phyloP scores from a whole-genome alignment of 2,888 invertebrate species.

The Gnatocerus cornutus region DNA sequence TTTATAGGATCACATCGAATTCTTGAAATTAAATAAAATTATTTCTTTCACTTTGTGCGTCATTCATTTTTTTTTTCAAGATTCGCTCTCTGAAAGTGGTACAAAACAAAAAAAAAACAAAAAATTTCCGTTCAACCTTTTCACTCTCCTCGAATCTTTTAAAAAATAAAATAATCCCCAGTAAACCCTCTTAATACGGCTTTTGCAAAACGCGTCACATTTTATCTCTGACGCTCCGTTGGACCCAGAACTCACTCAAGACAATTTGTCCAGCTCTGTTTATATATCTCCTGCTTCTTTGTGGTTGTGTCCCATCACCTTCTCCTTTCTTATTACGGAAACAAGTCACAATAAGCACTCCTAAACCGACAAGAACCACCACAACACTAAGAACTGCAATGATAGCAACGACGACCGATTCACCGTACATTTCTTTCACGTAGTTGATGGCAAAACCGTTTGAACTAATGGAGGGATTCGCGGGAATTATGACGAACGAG shows the following conservation, averaged over 20 bases:
- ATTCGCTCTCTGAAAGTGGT: too few relatives aligned
- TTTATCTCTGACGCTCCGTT: background rate
- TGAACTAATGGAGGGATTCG: constrained; percentile 11
- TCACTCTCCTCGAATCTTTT: too few relatives aligned
- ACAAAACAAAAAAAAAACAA: too few relatives aligned
- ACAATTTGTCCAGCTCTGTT: constrained; percentile 36
- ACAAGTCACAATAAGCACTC: constrained; percentile 36
- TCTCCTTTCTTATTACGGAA: constrained; percentile 20
- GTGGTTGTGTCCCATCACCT: background rate
- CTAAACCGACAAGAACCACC: constrained; percentile 36
- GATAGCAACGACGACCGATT: constrained; percentile 20
- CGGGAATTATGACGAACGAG: constrained; percentile 3
- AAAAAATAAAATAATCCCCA: too few relatives aligned
- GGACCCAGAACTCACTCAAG: constrained; percentile 24
- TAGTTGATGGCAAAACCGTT: constrained; percentile 8
- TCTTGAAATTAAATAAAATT: too few relatives aligned
- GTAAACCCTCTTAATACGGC: too few relatives aligned
- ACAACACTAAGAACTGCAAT: constrained; percentile 31
- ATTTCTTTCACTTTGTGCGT: too few relatives aligned
- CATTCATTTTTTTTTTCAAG: too few relatives aligned
- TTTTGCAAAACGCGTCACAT: too few relatives aligned
- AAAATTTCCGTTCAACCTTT: too few relatives aligned
- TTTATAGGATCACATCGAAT: too few relatives aligned
- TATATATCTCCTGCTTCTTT: constrained; percentile 16
- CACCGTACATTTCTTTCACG: constrained; percentile 18